phyloP scores from a whole-genome alignment of 2,797 vertebrate genomes.

The Argyrosomus regius region DNA sequence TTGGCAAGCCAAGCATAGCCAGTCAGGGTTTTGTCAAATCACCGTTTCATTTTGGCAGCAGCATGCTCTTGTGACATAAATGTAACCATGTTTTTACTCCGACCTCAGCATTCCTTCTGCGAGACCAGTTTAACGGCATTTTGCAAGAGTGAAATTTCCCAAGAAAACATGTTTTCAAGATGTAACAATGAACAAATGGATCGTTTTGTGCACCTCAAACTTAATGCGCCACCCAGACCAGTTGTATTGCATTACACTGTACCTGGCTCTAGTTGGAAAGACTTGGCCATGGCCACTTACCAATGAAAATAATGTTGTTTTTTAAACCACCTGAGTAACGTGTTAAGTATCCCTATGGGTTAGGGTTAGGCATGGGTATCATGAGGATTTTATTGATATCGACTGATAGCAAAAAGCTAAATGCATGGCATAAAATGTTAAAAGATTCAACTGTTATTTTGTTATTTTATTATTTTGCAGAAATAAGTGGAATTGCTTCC shows the following conservation, averaged over 20 bases:
- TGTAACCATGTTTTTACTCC: neutral
- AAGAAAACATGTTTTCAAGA: neutral
- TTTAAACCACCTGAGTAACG: too few species aligned
- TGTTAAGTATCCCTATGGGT: too few species aligned
- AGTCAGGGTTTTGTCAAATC: neutral
- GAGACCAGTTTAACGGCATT: constrained; percentile 34
- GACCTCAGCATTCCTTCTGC: neutral
- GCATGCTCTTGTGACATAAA: neutral
- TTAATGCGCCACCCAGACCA: neutral
- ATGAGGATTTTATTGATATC: too few species aligned
- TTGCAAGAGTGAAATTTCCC: neutral
- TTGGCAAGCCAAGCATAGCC: neutral
- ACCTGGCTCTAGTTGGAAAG: neutral
- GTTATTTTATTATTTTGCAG: too few species aligned
- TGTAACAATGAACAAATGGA: neutral
- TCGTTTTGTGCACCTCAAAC: neutral
- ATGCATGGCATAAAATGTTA: too few species aligned
- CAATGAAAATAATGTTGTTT: neutral
- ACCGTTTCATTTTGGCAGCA: constrained; percentile 18
- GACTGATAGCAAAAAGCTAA: too few species aligned
- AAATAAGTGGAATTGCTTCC: too few species aligned
- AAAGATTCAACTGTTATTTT: too few species aligned
- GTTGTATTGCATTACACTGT: neutral
- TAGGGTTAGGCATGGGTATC: too few species aligned
- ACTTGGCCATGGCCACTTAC: neutral